These are phyloP conservation scores for Lethrus apterus DNA, from an alignment of 1,140 invertebrate genomes.

Conservation along the genomic window DNA sequence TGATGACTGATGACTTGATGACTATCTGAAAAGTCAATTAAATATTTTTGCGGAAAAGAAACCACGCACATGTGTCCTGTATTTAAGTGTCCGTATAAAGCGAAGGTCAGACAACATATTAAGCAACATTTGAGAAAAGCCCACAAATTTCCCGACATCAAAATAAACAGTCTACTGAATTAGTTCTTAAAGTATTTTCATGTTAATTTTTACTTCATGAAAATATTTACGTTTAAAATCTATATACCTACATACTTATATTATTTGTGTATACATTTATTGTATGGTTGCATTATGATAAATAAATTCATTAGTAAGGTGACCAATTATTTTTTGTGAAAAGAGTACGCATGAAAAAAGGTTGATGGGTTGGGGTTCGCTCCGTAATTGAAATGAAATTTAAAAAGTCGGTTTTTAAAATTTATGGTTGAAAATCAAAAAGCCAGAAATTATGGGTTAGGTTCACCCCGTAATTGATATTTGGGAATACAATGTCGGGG, in stretches of 20 bases:
- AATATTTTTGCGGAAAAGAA: background rate
- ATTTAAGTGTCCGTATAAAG: background rate
- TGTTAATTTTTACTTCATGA: background rate
- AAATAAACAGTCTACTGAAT: background rate
- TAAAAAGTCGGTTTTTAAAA: too few relatives aligned
- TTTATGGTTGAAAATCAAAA: too few relatives aligned
- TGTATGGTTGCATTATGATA: background rate
- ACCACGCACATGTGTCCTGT: background rate
- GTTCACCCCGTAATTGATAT: too few relatives aligned
- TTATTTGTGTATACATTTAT: background rate
- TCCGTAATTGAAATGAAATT: too few relatives aligned
- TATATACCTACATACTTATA: background rate
- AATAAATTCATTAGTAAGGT: background rate
- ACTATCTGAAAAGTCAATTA: too few relatives aligned
- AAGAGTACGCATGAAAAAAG: too few relatives aligned
- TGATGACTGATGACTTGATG: too few relatives aligned
- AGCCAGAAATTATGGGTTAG: too few relatives aligned
- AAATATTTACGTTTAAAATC: background rate
- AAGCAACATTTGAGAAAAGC: background rate
- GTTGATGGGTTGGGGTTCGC: too few relatives aligned
- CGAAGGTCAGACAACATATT: background rate
- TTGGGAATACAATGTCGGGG: too few relatives aligned
- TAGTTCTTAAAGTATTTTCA: background rate
- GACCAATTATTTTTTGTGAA: conserved; percentile 4
- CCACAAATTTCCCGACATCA: background rate